Evolutionary conservation across 2,888 invertebrate genomes (phyloP).

Genomic region (Diabrotica balteata): DNA sequence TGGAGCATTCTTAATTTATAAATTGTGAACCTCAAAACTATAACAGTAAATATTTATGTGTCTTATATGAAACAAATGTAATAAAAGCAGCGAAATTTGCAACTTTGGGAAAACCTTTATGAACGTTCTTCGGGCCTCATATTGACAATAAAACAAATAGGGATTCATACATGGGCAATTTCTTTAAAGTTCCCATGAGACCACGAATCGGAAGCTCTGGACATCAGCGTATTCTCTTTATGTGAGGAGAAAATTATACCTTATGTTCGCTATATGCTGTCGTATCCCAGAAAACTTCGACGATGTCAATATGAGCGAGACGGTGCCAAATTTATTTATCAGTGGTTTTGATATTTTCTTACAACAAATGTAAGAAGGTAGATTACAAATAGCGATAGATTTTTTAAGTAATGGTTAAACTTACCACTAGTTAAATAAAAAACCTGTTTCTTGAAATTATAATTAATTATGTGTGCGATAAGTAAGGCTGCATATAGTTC

Average conservation of each 20-base stretch:
- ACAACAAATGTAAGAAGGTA: no score
- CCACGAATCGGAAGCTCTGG: slow-evolving; percentile 52
- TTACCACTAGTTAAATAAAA: no score
- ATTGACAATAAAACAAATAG: slow-evolving; percentile 57
- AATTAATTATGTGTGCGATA: no score
- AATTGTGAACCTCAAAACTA: no score
- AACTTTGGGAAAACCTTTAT: slow-evolving; percentile 14
- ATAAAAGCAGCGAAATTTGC: background rate
- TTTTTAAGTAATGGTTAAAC: no score
- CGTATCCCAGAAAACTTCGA: background rate
- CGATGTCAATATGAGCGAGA: background rate
- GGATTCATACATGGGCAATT: slow-evolving; percentile 61
- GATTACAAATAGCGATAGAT: no score
- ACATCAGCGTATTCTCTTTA: slow-evolving; percentile 62
- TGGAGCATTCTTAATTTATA: no score
- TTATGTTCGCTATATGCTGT: background rate
- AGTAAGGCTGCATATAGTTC: no score
- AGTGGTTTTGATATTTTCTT: no score
- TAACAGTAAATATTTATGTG: no score
- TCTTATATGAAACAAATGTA: no score
- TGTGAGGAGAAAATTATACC: slow-evolving; percentile 54
- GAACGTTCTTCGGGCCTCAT: slow-evolving; percentile 14
- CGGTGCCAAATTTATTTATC: background rate
- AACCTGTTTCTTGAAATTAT: no score
- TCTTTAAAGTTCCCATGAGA: slow-evolving; percentile 60